Evolutionary conservation across 2,113 vertebrate species (phyloP).

Genomic region (Strigops habroptila): DNA sequence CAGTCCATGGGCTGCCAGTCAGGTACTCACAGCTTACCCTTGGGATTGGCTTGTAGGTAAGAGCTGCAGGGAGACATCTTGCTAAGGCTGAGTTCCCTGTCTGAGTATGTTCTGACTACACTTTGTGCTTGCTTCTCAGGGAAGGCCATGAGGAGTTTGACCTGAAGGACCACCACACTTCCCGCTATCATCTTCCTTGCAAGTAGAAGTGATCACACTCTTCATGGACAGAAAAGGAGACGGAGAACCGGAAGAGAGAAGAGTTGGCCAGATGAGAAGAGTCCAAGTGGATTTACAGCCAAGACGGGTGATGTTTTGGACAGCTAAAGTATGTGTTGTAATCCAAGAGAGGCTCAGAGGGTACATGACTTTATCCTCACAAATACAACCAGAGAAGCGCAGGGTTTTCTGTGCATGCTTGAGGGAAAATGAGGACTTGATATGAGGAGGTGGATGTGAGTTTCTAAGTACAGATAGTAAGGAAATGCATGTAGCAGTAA

Average conservation of each 20-base stretch:
- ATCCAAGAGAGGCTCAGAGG: not conserved
- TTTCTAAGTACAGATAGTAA: not conserved
- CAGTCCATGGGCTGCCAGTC: not conserved
- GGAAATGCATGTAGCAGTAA: not conserved
- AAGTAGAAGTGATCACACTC: conserved; percentile 29
- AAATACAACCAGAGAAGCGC: not conserved
- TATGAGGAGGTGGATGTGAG: not conserved
- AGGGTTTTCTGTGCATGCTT: not conserved
- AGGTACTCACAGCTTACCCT: not conserved
- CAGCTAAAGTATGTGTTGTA: not conserved
- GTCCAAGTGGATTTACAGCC: conserved; percentile 7
- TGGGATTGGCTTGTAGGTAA: not conserved
- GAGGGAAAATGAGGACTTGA: not conserved
- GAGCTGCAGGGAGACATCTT: not conserved
- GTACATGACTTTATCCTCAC: not conserved
- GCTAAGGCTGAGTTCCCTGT: not conserved
- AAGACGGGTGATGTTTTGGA: conserved; percentile 36
- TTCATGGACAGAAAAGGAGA: not conserved
- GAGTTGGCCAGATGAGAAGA: not conserved
- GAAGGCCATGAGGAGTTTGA: conserved; percentile 94
- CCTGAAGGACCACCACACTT: conserved; percentile 85
- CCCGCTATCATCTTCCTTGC: conserved; percentile 76
- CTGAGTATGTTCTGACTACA: not conserved
- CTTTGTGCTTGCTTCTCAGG: conserved; percentile 70
- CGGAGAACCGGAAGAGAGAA: not conserved